Base-by-base conservation (phyloP, 2,888 invertebrate species). In the Spatulosminthurus flaviceps region DNA sequence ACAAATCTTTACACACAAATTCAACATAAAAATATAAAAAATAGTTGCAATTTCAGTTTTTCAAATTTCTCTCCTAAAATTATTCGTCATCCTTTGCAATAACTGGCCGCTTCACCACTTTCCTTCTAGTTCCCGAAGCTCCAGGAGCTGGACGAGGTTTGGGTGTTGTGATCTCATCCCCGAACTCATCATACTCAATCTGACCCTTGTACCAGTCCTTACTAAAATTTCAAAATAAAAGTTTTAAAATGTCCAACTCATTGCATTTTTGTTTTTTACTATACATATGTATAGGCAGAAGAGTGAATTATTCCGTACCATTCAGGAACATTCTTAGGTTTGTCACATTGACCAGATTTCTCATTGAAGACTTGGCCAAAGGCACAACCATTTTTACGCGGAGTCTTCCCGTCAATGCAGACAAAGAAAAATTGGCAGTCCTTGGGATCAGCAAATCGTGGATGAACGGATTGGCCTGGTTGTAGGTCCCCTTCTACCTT, bases 311-410 rank as follows among this genome's bases (percentile, higher is more conserved):
- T 29, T 75, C 86, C 90, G 90, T 88, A 95, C 96, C 96, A 96
- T 89, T 96, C 95, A 0, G 95, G 93, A 78, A 96, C 93, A 86
- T 93, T 93, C 86, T 94, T 91, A 0, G 95, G 92, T 93, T 95
- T 94, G 83, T 95, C 94, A 86, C 96, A 96, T 78, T 90, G 91
- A 86, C 93, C 93, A 80, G 89, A 90, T 13, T 90, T 90, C 78
- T 95, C 95, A 86, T 96, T 95, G 88, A 96, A 96, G 13, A 93
- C 96, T 87, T 95, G 95, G 1, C 96, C 96, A 29, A 94, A 90
- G 88, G 93, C 94, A 89, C 96, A 96, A 22, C 95, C 95, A 84
- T 93, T 95, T 80, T 61, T 43, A 1, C 51, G 60, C 0, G 96
- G 95, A 0, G 92, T 91, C 84, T 93, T 92, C 0, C 95, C 95